A percentile compares a stretch with the other conserved stretches of the same genome.
phyloP scores from a whole-genome alignment of 2,888 invertebrate species.

The Cosmopolites sordidus region DNA sequence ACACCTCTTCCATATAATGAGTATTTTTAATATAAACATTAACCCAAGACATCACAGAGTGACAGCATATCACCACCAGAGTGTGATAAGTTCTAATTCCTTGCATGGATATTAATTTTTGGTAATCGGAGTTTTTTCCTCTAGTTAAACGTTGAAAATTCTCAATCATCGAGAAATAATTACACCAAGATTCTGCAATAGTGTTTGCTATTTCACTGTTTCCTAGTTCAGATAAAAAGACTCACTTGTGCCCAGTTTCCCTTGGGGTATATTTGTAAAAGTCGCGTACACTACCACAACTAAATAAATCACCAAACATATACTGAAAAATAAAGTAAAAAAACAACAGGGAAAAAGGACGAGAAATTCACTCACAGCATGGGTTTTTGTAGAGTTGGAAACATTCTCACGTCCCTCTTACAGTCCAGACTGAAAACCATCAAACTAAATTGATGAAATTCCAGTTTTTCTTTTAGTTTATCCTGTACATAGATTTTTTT shows the following conservation, averaged over 20 bases:
- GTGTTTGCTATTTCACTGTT: too few species aligned
- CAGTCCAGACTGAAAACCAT: too few species aligned
- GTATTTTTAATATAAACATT: background rate
- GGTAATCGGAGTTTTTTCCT: constrained; percentile 22
- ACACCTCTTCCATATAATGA: constrained; percentile 3
- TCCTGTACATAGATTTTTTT: background rate
- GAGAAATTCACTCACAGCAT: too few species aligned
- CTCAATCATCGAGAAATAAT: constrained; percentile 27
- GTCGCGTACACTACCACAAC: background rate
- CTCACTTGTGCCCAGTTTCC: too few species aligned
- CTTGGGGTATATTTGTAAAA: too few species aligned
- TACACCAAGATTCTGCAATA: constrained; percentile 14
- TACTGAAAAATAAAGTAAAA: background rate
- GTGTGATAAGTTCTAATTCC: constrained; percentile 33
- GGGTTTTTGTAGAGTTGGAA: too few species aligned
- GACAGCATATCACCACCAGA: constrained; percentile 31
- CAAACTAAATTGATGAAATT: background rate
- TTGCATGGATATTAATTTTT: constrained; percentile 33
- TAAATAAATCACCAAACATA: background rate
- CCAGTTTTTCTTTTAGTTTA: background rate
- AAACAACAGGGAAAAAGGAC: too few species aligned
- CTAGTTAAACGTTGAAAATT: constrained; percentile 28
- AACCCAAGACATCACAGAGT: constrained; percentile 29
- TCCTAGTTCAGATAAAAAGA: too few species aligned
- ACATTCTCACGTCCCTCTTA: too few species aligned